phyloP scores from a whole-genome alignment of 1,140 invertebrate species.

The Prorops nasuta region DNA sequence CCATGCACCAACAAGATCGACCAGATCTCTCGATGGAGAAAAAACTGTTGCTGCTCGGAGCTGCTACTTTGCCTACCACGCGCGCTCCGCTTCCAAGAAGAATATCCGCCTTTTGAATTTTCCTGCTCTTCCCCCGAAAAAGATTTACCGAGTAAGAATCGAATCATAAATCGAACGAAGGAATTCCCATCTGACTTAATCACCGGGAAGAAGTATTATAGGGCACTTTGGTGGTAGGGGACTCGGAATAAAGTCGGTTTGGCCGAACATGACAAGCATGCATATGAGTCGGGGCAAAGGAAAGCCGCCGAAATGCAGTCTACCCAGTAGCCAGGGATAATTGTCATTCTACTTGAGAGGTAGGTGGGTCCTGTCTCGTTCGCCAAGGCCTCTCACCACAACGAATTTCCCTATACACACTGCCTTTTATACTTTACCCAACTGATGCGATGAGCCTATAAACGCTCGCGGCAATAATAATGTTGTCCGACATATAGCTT shows the following conservation, averaged over 20 bases:
- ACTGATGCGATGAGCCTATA: no score
- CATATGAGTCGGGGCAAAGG: constrained; percentile 45
- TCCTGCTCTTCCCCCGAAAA: no score
- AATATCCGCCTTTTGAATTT: no score
- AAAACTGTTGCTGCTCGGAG: no score
- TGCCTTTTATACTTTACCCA: no score
- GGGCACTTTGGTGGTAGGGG: constrained; percentile 41
- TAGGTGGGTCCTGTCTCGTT: constrained; percentile 16
- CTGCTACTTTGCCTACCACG: no score
- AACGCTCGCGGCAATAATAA: not conserved
- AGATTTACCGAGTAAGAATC: no score
- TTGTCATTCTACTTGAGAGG: constrained; percentile 44
- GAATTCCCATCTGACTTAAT: constrained; percentile 32
- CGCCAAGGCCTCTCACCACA: constrained; percentile 12
- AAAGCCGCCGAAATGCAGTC: constrained; percentile 45
- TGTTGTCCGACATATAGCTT: constrained; percentile 7
- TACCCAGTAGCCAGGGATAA: constrained; percentile 48
- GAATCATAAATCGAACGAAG: no score
- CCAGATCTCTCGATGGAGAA: not conserved
- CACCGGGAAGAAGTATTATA: constrained; percentile 43
- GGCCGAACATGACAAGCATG: constrained; percentile 49
- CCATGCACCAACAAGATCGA: not conserved
- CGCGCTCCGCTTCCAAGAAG: no score
- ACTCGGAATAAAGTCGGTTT: constrained; percentile 51
- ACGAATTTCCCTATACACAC: no score